phyloP scores from a whole-genome alignment of 1,140 invertebrate genomes.

The Ceratosolen solmsi region DNA sequence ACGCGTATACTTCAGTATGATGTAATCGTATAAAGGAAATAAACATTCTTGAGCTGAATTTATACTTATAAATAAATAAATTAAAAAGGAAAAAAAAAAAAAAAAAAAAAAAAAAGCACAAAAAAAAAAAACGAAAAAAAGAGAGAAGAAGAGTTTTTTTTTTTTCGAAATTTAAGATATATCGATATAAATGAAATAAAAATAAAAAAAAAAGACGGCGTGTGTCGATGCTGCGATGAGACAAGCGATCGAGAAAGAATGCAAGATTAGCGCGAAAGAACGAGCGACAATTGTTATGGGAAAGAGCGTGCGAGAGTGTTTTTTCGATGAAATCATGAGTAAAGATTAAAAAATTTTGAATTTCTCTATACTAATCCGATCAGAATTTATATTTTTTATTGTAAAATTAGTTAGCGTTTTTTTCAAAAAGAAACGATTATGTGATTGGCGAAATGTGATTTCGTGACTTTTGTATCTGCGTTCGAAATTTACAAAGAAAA shows the following conservation, averaged over 20 bases:
- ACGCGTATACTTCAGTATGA: constrained; percentile 46
- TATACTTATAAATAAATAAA: constrained; percentile 17
- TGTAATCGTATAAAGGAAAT: constrained; percentile 45
- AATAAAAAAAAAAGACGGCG: constrained; percentile 43
- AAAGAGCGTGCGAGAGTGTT: constrained; percentile 50
- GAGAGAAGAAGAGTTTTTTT: no score
- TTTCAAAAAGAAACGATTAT: constrained; percentile 49
- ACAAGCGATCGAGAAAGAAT: constrained; percentile 40
- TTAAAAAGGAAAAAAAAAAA: constrained; percentile 2
- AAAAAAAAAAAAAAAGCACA: constrained; percentile 16
- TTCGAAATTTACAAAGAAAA: constrained; percentile 46
- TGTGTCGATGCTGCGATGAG: constrained; percentile 51
- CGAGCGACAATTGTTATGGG: constrained; percentile 50
- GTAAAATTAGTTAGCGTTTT: constrained; percentile 29
- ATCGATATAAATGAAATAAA: constrained; percentile 27
- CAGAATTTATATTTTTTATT: constrained; percentile 44
- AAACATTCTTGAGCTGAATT: constrained; percentile 43
- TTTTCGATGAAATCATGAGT: constrained; percentile 36
- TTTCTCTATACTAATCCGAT: constrained; percentile 34
- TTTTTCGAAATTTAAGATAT: constrained; percentile 38
- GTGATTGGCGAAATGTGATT: constrained; percentile 52
- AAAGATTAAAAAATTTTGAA: constrained; percentile 41
- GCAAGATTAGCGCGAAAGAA: constrained; percentile 35
- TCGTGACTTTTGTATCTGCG: constrained; percentile 52
- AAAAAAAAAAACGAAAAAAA: constrained; percentile 6